Conservation (phyloP, 1,140 invertebrate genomes). For the Ostrea edulis region DNA sequence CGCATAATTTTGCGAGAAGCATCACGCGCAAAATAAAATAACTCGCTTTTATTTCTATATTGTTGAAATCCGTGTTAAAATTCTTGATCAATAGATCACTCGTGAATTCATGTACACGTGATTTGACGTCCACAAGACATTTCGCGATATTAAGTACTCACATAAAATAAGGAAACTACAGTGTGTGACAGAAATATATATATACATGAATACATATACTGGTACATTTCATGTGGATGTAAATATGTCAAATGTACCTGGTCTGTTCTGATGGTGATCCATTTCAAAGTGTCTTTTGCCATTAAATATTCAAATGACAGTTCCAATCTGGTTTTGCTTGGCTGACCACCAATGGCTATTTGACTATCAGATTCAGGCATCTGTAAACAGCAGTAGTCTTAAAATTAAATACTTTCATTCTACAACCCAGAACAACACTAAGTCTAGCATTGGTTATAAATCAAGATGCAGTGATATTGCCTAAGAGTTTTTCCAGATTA, state of each 20-base stretch:
- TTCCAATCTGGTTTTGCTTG: constrained; percentile 83
- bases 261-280: constrained; percentile 93
- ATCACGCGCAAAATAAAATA: no score
- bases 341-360: background rate
- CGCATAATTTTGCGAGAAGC: no score
- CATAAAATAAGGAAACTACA: no score
- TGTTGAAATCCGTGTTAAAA: no score
- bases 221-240: no score
- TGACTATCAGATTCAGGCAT: constrained; percentile 42
- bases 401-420: background rate
- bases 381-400: constrained; percentile 20
- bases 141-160: no score
- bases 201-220: no score
- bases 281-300: constrained; percentile 93
- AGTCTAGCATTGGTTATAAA: background rate
- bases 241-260: constrained; percentile 56
- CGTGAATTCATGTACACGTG: no score
- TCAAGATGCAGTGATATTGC: background rate
- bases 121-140: no score
- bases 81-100: no score
- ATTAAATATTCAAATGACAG: constrained; percentile 97
- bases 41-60: no score
- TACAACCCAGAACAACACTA: background rate
- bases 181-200: no score
- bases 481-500: background rate